These are phyloP conservation scores for Caradrina clavipalpis DNA, from an alignment of 2,888 invertebrate species.

Conservation along the genomic window DNA sequence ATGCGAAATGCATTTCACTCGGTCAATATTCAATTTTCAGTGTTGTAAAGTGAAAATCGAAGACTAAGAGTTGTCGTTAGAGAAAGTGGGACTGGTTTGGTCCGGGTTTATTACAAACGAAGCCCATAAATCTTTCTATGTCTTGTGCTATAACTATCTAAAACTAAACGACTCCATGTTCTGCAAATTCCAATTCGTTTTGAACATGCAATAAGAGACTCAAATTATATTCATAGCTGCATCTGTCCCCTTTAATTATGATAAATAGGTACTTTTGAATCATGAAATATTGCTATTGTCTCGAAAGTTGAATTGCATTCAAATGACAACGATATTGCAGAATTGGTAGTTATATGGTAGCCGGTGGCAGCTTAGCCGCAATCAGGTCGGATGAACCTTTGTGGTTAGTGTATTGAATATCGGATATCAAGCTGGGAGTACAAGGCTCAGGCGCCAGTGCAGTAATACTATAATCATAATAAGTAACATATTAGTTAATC, in stretches of 20 bases:
- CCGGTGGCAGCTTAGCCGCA: constrained; percentile 77
- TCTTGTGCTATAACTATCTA: constrained; percentile 26
- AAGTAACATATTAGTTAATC: no score
- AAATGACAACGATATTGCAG: constrained; percentile 33
- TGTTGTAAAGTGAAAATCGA: constrained; percentile 58
- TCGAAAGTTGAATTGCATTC: constrained; percentile 32
- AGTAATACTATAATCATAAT: constrained; percentile 6
- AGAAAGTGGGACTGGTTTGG: constrained; percentile 68
- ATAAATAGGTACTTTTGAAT: constrained; percentile 23
- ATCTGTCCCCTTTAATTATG: constrained; percentile 16
- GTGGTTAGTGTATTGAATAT: constrained; percentile 78
- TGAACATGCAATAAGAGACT: constrained; percentile 25
- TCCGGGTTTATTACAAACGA: constrained; percentile 43
- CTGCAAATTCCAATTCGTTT: constrained; percentile 26
- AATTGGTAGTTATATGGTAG: constrained; percentile 21
- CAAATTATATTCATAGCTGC: constrained; percentile 32
- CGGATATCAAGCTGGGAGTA: constrained; percentile 73
- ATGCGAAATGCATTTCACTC: constrained; percentile 60
- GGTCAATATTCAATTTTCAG: constrained; percentile 64
- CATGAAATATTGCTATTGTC: constrained; percentile 33
- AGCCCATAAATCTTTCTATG: constrained; percentile 49
- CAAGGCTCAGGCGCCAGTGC: constrained; percentile 25
- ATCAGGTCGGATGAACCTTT: constrained; percentile 79
- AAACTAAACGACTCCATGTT: constrained; percentile 32
- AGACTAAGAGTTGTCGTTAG: constrained; percentile 48